A percentile compares a stretch with the other conserved stretches of the same genome.
These are phyloP conservation scores for Calephelis nemesis DNA, from an alignment of 1,140 invertebrate genomes.

Conservation along the genomic window DNA sequence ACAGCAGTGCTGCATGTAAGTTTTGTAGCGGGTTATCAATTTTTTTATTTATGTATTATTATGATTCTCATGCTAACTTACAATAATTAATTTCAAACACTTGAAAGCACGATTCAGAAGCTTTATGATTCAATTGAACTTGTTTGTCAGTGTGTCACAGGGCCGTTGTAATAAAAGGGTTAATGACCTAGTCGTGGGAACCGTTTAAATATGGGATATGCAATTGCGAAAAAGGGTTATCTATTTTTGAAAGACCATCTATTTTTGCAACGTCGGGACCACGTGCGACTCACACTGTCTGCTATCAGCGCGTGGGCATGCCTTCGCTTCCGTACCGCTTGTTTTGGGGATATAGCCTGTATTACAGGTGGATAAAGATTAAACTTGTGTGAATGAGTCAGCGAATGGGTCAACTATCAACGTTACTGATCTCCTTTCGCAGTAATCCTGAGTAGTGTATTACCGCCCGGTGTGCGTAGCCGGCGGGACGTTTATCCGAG, in stretches of 20 bases:
- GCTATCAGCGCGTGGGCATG: constrained; percentile 8
- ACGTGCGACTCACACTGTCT: constrained; percentile 1
- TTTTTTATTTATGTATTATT: too few species aligned
- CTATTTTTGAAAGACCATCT: constrained; percentile 19
- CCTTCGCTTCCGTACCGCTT: constrained; percentile 8
- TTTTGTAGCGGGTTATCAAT: too few species aligned
- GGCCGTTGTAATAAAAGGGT: neutral
- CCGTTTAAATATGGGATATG: constrained; percentile 15
- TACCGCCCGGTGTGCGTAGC: constrained; percentile 37
- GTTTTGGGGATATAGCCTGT: constrained; percentile 10
- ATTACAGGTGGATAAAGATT: constrained; percentile 17
- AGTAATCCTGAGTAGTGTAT: constrained; percentile 35
- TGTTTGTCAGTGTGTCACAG: constrained; percentile 10
- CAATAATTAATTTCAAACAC: too few species aligned
- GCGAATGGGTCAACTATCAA: constrained; percentile 33
- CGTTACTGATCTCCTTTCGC: constrained; percentile 42
- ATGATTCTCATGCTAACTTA: too few species aligned
- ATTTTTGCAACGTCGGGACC: constrained; percentile 7
- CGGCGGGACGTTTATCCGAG: constrained; percentile 37
- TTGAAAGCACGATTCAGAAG: too few species aligned
- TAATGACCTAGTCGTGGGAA: constrained; percentile 5
- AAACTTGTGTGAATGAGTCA: constrained; percentile 17
- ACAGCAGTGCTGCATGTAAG: too few species aligned
- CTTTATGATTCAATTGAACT: too few species aligned
- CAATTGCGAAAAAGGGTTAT: constrained; percentile 16